Evolutionary conservation across 2,797 vertebrate genomes (phyloP), one percentile per base, ranked within the genome.

Genomic region (Cygnus olor): DNA sequence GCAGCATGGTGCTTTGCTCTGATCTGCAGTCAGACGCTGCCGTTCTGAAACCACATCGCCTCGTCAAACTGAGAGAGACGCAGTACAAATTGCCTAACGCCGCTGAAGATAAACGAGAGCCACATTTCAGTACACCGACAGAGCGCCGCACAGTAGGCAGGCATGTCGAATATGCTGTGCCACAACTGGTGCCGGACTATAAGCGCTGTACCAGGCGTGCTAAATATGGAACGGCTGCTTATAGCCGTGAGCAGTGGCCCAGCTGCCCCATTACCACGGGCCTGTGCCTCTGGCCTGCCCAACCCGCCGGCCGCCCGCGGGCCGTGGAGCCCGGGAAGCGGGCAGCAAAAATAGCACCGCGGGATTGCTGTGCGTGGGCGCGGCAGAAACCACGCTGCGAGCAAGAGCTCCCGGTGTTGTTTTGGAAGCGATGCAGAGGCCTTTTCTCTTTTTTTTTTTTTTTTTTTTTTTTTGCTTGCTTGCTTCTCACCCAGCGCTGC

Each of bases 331-430:
- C 98, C 97, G 96, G 98, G 98, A 98, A 98, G 98, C 98, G 97
- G 98, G 97, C 97, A 97, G 98, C 99, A 98, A 98, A 99, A 99
- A 99, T 99, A 99, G 98, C 97, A 76, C 93, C 57, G 98, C 98
- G 97, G 98, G 99, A 98, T 99, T 98, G 98, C 98, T 98, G 98
- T 98, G 98, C 98, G 98, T 99, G 99, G 99, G 99, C 98, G 98
- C 98, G 98, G 98, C 98, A 99, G 98, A 98, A 98, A 98, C 99
- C 99, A 98, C 98, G 98, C 97, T 98, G 99, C 98, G 98, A 98
- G 98, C 98, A 98, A 98, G 99, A 97, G 97, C 98, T 97, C 97
- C 95, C 95, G 49, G 93, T 85, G 95, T 98, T 98, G 97, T 98
- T 98, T 98, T 97, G 91, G 97, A 98, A 97, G 93, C 74, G 94